These are phyloP conservation scores for Smutsia temminckii DNA, from an alignment of 2,797 vertebrate species.

Conservation along the genomic window DNA sequence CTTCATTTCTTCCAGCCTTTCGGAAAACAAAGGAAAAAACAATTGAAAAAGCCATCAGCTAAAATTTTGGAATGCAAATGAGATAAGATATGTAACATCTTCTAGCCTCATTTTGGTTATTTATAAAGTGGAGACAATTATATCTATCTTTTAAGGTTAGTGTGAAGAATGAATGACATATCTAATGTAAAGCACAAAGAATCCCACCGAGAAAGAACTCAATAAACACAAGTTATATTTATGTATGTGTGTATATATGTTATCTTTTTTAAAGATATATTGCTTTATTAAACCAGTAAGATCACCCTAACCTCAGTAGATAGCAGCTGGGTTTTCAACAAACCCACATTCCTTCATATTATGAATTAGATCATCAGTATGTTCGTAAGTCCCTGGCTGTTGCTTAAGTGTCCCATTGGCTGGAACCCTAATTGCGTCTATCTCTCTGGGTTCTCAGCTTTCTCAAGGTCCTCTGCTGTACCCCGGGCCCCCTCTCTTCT, in stretches of 20 bases:
- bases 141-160: neutral
- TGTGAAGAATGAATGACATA: neutral
- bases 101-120: neutral
- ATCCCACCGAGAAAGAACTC: neutral
- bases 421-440: neutral
- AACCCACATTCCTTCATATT: neutral
- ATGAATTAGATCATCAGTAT: neutral
- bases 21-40: constrained; percentile 42
- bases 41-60: neutral
- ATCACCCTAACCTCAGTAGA: neutral
- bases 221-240: neutral
- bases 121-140: constrained; percentile 8
- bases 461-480: neutral
- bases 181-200: neutral
- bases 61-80: neutral
- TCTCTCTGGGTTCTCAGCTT: neutral
- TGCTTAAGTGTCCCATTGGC: neutral
- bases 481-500: neutral
- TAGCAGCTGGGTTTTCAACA: neutral
- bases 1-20: constrained; percentile 14
- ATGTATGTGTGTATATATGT: neutral
- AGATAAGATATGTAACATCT: neutral
- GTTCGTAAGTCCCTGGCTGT: neutral
- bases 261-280: constrained; percentile 6
- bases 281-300: neutral